These are phyloP conservation scores for Hydractinia symbiolongicarpus DNA, from an alignment of 30 jellyfish, hydroid and myxozoan genomes.

Conservation along the genomic window DNA sequence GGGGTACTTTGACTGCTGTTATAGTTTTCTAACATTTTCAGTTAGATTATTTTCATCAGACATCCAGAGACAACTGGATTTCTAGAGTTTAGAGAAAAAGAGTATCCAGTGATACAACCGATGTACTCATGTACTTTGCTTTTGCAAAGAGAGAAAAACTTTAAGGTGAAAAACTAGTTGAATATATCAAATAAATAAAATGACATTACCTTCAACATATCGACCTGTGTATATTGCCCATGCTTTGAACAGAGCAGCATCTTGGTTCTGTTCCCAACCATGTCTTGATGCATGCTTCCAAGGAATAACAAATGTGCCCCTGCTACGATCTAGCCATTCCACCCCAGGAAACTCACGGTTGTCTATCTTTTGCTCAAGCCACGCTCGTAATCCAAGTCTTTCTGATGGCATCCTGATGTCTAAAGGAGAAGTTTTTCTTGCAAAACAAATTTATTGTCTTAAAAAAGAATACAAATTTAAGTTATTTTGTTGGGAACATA, in stretches of 20 bases:
- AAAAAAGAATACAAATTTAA: neutral
- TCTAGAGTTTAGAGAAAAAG: too few species aligned
- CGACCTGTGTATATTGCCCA: constrained; percentile 91
- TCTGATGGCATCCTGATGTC: constrained; percentile 23
- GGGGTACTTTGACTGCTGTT: too few species aligned
- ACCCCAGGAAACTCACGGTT: constrained; percentile 57
- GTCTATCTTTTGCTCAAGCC: constrained; percentile 57
- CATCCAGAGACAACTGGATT: too few species aligned
- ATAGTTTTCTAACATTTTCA: too few species aligned
- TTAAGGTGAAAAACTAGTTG: too few species aligned
- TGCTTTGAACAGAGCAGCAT: constrained; percentile 66
- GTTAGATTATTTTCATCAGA: too few species aligned
- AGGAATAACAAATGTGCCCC: constrained; percentile 51
- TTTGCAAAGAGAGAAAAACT: too few species aligned
- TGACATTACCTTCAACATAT: constrained; percentile 28
- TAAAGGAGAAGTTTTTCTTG: neutral
- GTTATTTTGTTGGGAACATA: too few species aligned
- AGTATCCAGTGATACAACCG: too few species aligned
- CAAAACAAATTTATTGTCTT: neutral
- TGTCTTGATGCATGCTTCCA: constrained; percentile 97
- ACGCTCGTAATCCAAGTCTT: constrained; percentile 65
- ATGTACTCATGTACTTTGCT: too few species aligned
- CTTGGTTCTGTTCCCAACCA: constrained; percentile 66
- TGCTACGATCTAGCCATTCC: constrained; percentile 53
- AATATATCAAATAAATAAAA: neutral